Percentiles rank a stretch among this genome's conserved stretches.
Conservation (phyloP, 2,797 vertebrate genomes). For the Melanotaenia boesemani region DNA sequence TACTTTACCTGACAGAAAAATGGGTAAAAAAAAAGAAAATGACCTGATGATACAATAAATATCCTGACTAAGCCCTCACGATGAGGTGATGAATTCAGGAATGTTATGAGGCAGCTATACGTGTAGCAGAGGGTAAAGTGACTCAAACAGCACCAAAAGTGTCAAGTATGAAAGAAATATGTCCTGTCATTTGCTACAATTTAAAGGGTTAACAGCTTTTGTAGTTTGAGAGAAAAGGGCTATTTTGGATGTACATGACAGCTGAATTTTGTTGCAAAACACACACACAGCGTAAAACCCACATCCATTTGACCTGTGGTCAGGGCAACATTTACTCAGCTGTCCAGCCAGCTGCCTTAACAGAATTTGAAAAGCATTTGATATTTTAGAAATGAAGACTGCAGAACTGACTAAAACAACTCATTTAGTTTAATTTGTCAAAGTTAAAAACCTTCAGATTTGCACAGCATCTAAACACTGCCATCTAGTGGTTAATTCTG, state of each 20-base stretch:
- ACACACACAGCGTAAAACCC: constrained; percentile 28
- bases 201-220: neutral
- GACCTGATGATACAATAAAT: constrained; percentile 7
- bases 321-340: constrained; percentile 52
- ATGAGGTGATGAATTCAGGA: constrained; percentile 24
- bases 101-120: constrained; percentile 37
- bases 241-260: constrained; percentile 12
- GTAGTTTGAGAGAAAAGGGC: neutral
- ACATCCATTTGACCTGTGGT: constrained; percentile 54
- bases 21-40: neutral
- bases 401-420: neutral
- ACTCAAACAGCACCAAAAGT: constrained; percentile 18
- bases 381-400: neutral
- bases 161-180: constrained; percentile 16
- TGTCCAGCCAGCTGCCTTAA: constrained; percentile 32
- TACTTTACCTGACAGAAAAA: neutral
- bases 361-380: constrained; percentile 1
- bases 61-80: neutral
- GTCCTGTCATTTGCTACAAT: constrained; percentile 10
- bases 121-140: constrained; percentile 24
- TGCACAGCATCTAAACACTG: constrained; percentile 25
- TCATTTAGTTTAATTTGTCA: constrained; percentile 3
- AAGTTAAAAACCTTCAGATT: neutral
- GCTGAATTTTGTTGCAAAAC: constrained; percentile 5
- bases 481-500: constrained; percentile 59